Conservation (phyloP, 2,113 vertebrate species). For the Tetraodon nigroviridis region DNA sequence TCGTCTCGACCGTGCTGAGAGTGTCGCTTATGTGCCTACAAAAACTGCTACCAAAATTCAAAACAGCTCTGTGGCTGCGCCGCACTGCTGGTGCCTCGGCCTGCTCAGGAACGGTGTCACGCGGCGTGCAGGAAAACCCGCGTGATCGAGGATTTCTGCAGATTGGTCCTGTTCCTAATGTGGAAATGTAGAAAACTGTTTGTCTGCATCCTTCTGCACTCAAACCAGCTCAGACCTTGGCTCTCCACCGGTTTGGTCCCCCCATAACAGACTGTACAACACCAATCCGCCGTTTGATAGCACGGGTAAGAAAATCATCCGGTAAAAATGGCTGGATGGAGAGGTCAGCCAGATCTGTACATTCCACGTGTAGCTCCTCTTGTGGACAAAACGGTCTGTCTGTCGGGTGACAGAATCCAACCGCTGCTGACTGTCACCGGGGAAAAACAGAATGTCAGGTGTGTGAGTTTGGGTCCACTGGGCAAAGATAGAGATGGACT, state of each 20-base stretch:
- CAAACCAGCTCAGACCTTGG: constrained; percentile 7
- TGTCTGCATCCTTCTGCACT: constrained; percentile 43
- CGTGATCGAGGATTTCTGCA: constrained; percentile 18
- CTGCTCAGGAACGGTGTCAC: constrained; percentile 8
- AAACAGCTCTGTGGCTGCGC: constrained; percentile 21
- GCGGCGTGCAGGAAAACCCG: constrained; percentile 19
- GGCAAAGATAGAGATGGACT: constrained; percentile 7
- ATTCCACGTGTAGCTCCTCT: constrained; percentile 3
- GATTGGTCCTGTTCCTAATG: constrained; percentile 4
- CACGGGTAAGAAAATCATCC: constrained; percentile 14
- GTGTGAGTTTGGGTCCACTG: constrained; percentile 17
- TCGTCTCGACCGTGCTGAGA: constrained; percentile 13
- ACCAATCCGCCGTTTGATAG: constrained; percentile 4
- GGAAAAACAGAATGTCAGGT: constrained; percentile 9
- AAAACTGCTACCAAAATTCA: constrained; percentile 22
- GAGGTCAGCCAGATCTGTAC: constrained; percentile 11
- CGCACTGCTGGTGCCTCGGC: constrained; percentile 9
- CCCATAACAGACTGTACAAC: background rate
- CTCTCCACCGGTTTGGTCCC: constrained; percentile 37
- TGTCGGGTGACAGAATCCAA: constrained; percentile 7
- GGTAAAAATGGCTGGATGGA: constrained; percentile 1
- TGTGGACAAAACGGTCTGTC: background rate
- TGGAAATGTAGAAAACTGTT: constrained; percentile 9
- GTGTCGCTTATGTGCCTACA: constrained; percentile 29
- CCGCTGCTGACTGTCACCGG: constrained; percentile 21